Evolutionary conservation across 2,888 invertebrate species (phyloP).

Genomic region (Polydrusus tereticollis): DNA sequence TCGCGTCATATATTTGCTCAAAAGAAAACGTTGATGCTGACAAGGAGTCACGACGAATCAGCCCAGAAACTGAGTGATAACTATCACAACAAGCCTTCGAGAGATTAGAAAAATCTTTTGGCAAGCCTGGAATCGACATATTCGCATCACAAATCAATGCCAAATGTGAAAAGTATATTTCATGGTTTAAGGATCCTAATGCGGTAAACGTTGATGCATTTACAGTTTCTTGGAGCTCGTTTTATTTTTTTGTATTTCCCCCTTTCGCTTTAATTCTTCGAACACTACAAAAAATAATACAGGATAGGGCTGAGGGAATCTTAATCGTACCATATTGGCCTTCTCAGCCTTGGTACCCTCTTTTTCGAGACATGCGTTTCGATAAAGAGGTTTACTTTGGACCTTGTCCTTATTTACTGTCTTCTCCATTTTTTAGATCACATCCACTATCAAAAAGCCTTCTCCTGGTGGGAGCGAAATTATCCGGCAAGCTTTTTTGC

Average conservation of each 20-base stretch:
- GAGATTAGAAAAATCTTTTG: conserved; percentile 14
- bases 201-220: conserved; percentile 54
- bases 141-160: conserved; percentile 53
- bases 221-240: conserved; percentile 48
- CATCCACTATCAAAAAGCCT: neutral
- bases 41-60: too few relatives aligned
- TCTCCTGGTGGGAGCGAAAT: conserved; percentile 31
- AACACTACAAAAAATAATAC: conserved; percentile 36
- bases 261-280: conserved; percentile 55
- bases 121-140: conserved; percentile 51
- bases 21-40: too few relatives aligned
- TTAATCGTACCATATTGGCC: conserved; percentile 56
- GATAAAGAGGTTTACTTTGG: conserved; percentile 32
- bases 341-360: conserved; percentile 56
- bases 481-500: conserved; percentile 27
- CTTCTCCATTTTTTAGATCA: conserved; percentile 24
- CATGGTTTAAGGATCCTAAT: conserved; percentile 54
- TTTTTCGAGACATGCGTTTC: conserved; percentile 45
- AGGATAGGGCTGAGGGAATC: conserved; percentile 50
- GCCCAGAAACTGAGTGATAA: conserved; percentile 49
- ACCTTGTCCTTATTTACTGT: neutral
- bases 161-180: conserved; percentile 54
- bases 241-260: conserved; percentile 55
- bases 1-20: conserved; percentile 49
- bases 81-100: conserved; percentile 31